Conservation (phyloP, 2,888 invertebrate genomes). For the Tholera decimalis region DNA sequence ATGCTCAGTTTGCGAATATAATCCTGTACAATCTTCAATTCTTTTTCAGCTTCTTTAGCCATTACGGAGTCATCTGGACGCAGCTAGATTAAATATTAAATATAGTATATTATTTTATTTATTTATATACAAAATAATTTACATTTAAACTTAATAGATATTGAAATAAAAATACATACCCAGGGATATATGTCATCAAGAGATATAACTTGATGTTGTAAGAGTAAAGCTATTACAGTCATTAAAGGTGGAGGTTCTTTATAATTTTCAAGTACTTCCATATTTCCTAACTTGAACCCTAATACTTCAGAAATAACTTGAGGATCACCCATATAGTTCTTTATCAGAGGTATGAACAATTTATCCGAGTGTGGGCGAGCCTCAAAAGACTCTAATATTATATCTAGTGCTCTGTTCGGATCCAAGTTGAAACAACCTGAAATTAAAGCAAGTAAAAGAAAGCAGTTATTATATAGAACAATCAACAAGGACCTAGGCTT, state of each 20-base stretch:
- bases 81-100: conserved; percentile 88
- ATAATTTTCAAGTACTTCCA: conserved; percentile 90
- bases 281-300: conserved; percentile 97
- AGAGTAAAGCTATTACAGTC: conserved; percentile 96
- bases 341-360: conserved; percentile 96
- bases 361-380: conserved; percentile 94
- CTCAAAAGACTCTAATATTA: conserved; percentile 99
- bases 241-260: conserved; percentile 96
- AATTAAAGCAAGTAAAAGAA: conserved; percentile 64
- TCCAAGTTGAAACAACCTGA: conserved; percentile 99
- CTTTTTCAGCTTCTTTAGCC: conserved; percentile 95
- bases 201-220: conserved; percentile 96
- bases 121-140: background rate
- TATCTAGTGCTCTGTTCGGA: conserved; percentile 99
- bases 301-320: conserved; percentile 97
- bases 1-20: conserved; percentile 97
- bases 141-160: too few species aligned
- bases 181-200: conserved; percentile 97
- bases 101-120: background rate
- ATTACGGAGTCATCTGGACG: conserved; percentile 96
- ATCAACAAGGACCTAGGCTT: background rate
- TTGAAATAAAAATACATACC: conserved; percentile 90
- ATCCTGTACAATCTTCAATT: conserved; percentile 95
- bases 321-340: conserved; percentile 96
- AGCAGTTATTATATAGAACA: background rate